These are phyloP conservation scores for Notoglanidium macrostoma DNA, from an alignment of 2,797 vertebrate genomes.

Conservation along the genomic window DNA sequence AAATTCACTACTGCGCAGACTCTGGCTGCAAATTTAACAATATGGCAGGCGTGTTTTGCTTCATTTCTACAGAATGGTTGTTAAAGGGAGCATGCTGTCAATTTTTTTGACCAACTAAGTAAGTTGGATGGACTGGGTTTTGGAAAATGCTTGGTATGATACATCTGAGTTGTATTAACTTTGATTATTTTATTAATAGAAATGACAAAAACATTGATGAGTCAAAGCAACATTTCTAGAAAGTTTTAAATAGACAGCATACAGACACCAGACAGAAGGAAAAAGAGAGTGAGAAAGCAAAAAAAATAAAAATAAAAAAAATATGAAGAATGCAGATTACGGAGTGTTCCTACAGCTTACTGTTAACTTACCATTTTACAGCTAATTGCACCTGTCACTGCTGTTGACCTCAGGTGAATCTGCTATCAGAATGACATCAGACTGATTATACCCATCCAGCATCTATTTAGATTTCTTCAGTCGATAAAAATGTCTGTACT, in stretches of 20 bases:
- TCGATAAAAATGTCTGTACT: not conserved
- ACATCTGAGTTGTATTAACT: not conserved
- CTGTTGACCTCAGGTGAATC: not conserved
- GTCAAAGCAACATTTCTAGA: not conserved
- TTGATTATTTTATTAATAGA: not conserved
- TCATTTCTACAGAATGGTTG: too few species aligned
- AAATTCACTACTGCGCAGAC: too few species aligned
- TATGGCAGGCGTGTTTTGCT: too few species aligned
- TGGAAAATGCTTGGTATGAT: not conserved
- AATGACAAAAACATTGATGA: not conserved
- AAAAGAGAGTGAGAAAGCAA: not conserved
- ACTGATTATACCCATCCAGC: not conserved
- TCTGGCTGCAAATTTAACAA: too few species aligned
- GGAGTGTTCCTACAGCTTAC: not conserved
- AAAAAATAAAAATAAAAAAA: not conserved
- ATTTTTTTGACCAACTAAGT: not conserved
- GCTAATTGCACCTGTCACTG: not conserved
- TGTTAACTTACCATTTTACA: not conserved
- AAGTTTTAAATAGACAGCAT: not conserved
- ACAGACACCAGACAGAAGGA: not conserved
- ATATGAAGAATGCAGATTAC: not conserved
- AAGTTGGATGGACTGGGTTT: not conserved
- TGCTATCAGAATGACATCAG: not conserved
- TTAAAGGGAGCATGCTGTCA: too few species aligned
- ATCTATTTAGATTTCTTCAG: not conserved